Percentiles rank a stretch among this genome's conserved stretches.
Evolutionary conservation across 2,888 invertebrate species (phyloP).

Genomic region (Hirtodrosophila alboralis): DNA sequence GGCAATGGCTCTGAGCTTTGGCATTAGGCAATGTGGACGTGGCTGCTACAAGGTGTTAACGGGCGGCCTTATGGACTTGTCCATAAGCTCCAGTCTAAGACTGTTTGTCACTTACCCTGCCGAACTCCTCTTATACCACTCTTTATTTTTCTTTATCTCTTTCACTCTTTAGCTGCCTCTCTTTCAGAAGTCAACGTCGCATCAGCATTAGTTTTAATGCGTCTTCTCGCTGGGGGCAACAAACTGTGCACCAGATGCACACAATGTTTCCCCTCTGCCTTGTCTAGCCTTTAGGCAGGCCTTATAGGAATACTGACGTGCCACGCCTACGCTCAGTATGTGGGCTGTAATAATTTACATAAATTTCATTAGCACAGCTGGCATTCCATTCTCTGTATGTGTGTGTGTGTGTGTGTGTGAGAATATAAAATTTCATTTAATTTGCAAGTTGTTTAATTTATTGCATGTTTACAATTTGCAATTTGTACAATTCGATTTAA

Average conservation of each 20-base stretch:
- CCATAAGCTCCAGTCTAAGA: constrained; percentile 74
- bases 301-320: constrained; percentile 20
- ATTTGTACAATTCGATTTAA: constrained; percentile 79
- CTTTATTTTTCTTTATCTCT: background rate
- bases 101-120: constrained; percentile 58
- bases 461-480: constrained; percentile 79
- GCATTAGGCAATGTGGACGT: constrained; percentile 78
- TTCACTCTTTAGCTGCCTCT: constrained; percentile 13
- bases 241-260: constrained; percentile 61
- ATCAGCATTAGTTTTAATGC: constrained; percentile 79
- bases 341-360: constrained; percentile 71
- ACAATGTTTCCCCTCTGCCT: constrained; percentile 2
- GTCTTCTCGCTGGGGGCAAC: constrained; percentile 63
- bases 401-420: constrained; percentile 25
- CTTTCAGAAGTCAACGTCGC: constrained; percentile 66
- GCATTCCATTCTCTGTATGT: constrained; percentile 46
- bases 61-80: constrained; percentile 78
- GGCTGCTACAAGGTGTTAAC: constrained; percentile 79
- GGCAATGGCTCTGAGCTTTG: constrained; percentile 79
- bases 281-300: constrained; percentile 19
- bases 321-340: constrained; percentile 37
- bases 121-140: constrained; percentile 5
- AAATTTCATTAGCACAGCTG: constrained; percentile 74
- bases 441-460: constrained; percentile 78
- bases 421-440: constrained; percentile 71